Base-by-base conservation (phyloP, 2,113 vertebrate genomes). In the Corvus cornix region DNA sequence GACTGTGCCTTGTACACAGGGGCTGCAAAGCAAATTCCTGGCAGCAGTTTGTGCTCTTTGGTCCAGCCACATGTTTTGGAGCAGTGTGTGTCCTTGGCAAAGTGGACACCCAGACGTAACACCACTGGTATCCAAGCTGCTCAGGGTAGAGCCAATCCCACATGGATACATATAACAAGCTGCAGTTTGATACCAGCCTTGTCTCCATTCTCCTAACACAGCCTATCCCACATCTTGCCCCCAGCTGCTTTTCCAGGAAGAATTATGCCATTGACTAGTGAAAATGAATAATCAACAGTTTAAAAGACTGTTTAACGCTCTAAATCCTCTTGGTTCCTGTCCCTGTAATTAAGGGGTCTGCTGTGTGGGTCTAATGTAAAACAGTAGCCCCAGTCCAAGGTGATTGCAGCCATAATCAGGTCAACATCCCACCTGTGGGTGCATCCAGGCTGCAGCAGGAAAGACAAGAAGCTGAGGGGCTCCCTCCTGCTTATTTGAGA, bases 101-200 rank as follows among this genome's bases (percentile, higher is more conserved):
- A 67, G 33, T 1, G 11, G 44, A 26, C 2, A 4, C 16, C 6
- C 59, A 53, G 24, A 24, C 23, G 75, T 28, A 91, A 55, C 33
- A 77, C 22, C 82, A 53, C 31, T 31, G 63, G 22, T 51, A 27
- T n/a, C 62, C 1, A 5, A 41, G n/a, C 44, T 80, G 55, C 43
- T 62, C 35, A 22, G 21, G 11, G 16, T 3, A 69, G 17, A 41
- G 28, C 31, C 49, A 64, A 0, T n/a, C 37, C 31, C 74, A 79
- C 19, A 10, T 0, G 26, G 78, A 68, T 3, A 39, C 20, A 64
- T 1, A 39, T 1, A 9, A 27, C 19, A 66, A 89, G 10, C 39
- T 51, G 24, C 72, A 86, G 59, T 44, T 76, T 68, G 30, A 35
- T 27, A 48, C 17, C 27, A 63, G 51, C 33, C 52, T 48, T 22